A percentile compares a stretch with the other conserved stretches of the same genome.
phyloP scores from a whole-genome alignment of 53 echinoderm and acorn worm species.

The Hippasteria phrygiana region DNA sequence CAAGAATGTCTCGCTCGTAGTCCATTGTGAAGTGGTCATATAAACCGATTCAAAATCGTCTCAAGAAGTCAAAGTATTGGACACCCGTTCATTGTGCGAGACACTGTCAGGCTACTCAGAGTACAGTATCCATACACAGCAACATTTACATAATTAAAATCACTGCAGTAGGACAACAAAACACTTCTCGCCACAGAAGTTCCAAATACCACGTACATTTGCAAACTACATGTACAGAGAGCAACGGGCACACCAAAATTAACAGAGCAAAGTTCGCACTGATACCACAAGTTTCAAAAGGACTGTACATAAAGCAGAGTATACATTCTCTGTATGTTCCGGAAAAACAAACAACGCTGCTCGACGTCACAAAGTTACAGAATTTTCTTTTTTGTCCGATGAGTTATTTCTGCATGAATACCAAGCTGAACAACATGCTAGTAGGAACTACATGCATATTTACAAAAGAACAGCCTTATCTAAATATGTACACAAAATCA shows the following conservation, averaged over 20 bases:
- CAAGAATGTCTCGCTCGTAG: conserved; percentile 29
- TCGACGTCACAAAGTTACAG: background rate
- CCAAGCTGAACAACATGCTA: background rate
- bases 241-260: background rate
- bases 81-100: background rate
- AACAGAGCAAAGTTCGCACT: conserved; percentile 27
- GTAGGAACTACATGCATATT: background rate
- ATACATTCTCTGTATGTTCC: background rate
- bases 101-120: background rate
- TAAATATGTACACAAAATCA: conserved; percentile 1
- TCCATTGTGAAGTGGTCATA: conserved; percentile 6
- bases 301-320: background rate
- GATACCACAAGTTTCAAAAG: background rate
- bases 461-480: background rate
- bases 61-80: background rate
- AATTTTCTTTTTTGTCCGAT: too few relatives aligned
- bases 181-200: background rate
- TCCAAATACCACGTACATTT: background rate
- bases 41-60: background rate
- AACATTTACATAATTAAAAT: background rate
- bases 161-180: background rate
- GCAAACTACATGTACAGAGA: background rate
- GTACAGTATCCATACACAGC: background rate
- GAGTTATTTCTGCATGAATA: background rate
- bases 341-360: conserved; percentile 28